phyloP scores from a whole-genome alignment of 2,113 vertebrate genomes.

The Raphicerus campestris region DNA sequence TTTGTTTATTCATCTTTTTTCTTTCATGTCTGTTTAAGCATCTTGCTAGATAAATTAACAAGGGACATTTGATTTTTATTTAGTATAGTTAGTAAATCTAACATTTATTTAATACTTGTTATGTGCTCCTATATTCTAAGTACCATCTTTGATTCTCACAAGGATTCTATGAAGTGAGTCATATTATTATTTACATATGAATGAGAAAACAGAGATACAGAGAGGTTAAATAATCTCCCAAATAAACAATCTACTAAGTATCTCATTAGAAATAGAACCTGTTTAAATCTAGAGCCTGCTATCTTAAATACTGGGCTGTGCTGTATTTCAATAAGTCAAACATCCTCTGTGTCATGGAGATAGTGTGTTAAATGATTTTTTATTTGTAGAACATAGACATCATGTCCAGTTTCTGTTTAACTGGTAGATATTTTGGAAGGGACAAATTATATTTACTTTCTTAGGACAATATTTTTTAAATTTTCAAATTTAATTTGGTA shows the following conservation, averaged over 20 bases:
- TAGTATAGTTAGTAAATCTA: neutral
- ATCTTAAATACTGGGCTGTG: neutral
- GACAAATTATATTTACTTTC: neutral
- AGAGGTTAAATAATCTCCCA: neutral
- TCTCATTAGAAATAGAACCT: neutral
- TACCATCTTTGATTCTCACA: neutral
- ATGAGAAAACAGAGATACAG: neutral
- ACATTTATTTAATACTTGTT: neutral
- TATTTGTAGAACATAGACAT: neutral
- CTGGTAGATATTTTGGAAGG: neutral
- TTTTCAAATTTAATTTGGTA: neutral
- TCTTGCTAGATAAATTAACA: neutral
- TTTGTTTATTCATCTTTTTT: neutral
- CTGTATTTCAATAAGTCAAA: neutral
- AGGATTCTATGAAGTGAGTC: neutral
- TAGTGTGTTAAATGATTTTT: neutral
- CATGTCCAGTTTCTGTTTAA: neutral
- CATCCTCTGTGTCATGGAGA: neutral
- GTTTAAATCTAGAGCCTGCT: neutral
- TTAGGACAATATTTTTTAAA: neutral
- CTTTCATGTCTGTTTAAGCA: neutral
- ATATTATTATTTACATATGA: neutral
- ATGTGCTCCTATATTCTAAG: neutral
- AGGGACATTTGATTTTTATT: neutral
- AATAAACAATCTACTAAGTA: neutral